Conservation (phyloP, 2,113 vertebrate genomes). For the Uropsilus gracilis region DNA sequence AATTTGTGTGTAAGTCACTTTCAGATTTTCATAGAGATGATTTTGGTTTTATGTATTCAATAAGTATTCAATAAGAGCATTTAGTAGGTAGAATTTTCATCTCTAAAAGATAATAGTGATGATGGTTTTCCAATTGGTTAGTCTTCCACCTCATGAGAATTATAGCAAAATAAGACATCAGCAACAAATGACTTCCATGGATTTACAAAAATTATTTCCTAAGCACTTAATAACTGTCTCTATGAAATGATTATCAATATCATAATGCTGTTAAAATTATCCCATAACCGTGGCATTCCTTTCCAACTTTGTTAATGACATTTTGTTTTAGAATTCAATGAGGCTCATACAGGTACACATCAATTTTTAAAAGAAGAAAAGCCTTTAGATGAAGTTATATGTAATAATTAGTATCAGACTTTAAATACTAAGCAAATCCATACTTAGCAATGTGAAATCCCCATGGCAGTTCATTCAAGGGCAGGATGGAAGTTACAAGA, state of each 20-base stretch:
- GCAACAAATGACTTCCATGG: background rate
- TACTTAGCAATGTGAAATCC: background rate
- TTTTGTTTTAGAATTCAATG: background rate
- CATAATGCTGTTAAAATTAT: background rate
- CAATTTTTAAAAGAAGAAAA: background rate
- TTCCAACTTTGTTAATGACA: background rate
- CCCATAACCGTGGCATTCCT: background rate
- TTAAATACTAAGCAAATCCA: background rate
- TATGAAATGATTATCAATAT: background rate
- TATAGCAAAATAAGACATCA: background rate
- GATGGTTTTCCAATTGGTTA: background rate
- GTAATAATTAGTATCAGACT: background rate
- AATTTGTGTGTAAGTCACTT: background rate
- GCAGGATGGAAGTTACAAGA: background rate
- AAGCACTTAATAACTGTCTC: background rate
- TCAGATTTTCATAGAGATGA: background rate
- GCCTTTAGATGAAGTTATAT: background rate
- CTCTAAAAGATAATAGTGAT: background rate
- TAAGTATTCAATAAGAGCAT: background rate
- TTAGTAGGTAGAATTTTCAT: background rate
- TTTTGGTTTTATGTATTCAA: no score
- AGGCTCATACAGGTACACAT: background rate
- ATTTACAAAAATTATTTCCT: background rate
- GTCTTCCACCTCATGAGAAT: background rate
- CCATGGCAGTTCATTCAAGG: background rate